Evolutionary conservation across 2,797 vertebrate genomes (phyloP).

Genomic region (Darevskia nairensis): DNA sequence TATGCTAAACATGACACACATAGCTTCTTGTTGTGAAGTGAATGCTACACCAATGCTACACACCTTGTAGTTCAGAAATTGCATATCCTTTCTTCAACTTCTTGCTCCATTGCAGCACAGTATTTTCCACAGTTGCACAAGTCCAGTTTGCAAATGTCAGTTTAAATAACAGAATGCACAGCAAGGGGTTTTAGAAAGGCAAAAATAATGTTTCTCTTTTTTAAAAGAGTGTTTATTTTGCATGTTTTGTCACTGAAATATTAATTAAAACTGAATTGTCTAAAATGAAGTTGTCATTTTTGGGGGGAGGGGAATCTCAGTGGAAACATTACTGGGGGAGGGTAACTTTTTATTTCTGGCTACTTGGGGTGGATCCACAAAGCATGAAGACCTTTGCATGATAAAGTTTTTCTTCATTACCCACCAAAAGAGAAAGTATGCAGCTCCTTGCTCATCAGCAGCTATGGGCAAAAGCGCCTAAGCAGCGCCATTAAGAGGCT

Average conservation of each 20-base stretch:
- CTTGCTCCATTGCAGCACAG: conserved; percentile 19
- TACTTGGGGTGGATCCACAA: background rate
- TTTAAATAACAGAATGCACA: background rate
- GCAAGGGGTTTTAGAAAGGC: background rate
- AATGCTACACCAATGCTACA: background rate
- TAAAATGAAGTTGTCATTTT: background rate
- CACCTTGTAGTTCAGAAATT: conserved; percentile 22
- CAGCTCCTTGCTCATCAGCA: background rate
- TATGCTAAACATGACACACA: conserved; percentile 26
- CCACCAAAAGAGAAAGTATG: background rate
- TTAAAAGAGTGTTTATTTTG: conserved; percentile 16
- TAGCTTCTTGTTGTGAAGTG: conserved; percentile 44
- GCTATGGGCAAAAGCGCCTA: too few relatives aligned
- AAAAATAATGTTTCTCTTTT: background rate
- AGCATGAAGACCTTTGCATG: too few relatives aligned
- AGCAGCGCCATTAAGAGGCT: background rate
- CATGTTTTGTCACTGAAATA: conserved; percentile 3
- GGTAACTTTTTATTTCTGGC: background rate
- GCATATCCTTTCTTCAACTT: background rate
- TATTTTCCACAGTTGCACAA: background rate
- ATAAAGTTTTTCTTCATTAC: background rate
- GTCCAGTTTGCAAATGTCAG: background rate
- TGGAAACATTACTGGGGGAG: background rate
- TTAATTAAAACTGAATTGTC: conserved; percentile 17
- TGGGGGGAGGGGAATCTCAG: background rate